A percentile compares a stretch with the other conserved stretches of the same genome.
Conservation (phyloP, 2,113 vertebrate genomes). For the Isichthys henryi region DNA sequence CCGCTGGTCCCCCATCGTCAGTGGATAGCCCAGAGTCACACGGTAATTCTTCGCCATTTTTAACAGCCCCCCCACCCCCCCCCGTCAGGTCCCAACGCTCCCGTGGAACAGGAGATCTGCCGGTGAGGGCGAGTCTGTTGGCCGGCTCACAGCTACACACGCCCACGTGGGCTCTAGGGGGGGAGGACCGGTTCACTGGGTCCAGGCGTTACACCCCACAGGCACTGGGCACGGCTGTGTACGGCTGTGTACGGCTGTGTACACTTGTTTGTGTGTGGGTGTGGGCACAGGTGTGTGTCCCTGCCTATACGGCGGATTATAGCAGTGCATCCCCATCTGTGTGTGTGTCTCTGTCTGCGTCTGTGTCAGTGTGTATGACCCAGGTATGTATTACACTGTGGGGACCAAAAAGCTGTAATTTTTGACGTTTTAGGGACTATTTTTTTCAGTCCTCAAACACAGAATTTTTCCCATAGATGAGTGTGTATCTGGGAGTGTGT, state of each 20-base stretch:
- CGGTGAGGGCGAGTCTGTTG: not conserved
- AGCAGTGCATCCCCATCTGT: not conserved
- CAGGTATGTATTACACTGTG: too few species aligned
- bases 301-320: not conserved
- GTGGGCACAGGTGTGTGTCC: not conserved
- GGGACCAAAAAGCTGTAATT: too few species aligned
- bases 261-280: not conserved
- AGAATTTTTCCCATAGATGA: too few species aligned
- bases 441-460: too few species aligned
- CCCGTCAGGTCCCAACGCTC: not conserved
- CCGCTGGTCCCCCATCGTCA: constrained; percentile 38
- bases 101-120: not conserved
- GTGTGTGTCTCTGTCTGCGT: constrained; percentile 3
- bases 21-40: constrained; percentile 28
- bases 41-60: constrained; percentile 36
- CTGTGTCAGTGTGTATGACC: not conserved
- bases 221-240: not conserved
- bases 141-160: not conserved
- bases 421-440: too few species aligned
- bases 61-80: not conserved
- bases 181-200: not conserved
- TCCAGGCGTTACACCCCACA: not conserved
- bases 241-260: not conserved
- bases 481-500: too few species aligned
- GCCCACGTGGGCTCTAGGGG: not conserved